Evolutionary conservation across 37 sponge, comb jelly and placozoan species (phyloP), one percentile per base, ranked within the genome.

Genomic region (Lycopodina hypogea): DNA sequence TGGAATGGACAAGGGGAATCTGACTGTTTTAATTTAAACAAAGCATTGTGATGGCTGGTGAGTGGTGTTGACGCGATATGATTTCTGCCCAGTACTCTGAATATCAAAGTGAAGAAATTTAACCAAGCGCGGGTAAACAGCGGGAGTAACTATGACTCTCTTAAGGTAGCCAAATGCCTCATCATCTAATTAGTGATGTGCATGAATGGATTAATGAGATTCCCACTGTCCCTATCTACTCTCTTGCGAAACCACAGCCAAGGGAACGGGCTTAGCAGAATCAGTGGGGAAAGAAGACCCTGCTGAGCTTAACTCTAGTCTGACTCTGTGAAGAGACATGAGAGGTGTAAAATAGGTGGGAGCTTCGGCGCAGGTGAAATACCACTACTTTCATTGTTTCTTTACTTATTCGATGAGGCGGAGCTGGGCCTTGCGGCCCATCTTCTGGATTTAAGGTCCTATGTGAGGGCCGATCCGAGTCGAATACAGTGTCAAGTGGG

Each of bases 51-150:
- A 91, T 83, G 92, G 92, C 92, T 78, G 84, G 83, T 40, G 76
- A 86, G 38, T 81, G 87, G 92, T 91, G 92, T 84, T 87, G 93
- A 84, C 86, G 89, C 85, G 80, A 84, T 92, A 88, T 92, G 93
- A 92, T 92, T 88, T 88, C 93, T 92, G 89, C 89, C 93, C 93
- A 88, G 93, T 92, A 83, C 88, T 92, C 88, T 87, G 93, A 92
- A 92, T 88, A 85, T 92, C 88, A 92, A 92, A 92, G 93, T 92
- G 93, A 92, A 88, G 86, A 87, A 87, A 88, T 92, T 92, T 84
- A 87, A 84, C 93, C 93, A 92, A 87, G 93, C 85, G 88, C 89
- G 86, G 89, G 93, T n/a, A n/a, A n/a, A n/a, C n/a, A n/a, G n/a
- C n/a, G n/a, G n/a, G n/a, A n/a, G n/a, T n/a, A n/a, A n/a, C n/a